Percentiles rank a stretch among this genome's conserved stretches.
Conservation (phyloP, 2,888 invertebrate species). For the Tipula confusa region DNA sequence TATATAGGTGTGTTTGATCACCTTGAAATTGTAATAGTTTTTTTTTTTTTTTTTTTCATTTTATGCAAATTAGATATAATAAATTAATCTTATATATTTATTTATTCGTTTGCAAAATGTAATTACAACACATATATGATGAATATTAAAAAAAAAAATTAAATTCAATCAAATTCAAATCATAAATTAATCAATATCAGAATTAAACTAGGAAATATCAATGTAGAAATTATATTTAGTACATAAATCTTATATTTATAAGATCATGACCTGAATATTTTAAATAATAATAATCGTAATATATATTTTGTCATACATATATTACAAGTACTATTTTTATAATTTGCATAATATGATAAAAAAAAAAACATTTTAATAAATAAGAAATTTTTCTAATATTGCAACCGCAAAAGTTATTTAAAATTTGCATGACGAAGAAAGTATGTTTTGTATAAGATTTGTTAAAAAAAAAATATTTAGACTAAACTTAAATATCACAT, state of each 20-base stretch:
- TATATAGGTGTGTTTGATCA: neutral
- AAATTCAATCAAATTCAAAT: neutral
- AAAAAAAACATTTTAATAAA: no score
- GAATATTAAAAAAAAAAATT: neutral
- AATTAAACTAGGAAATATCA: neutral
- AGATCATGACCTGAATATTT: neutral
- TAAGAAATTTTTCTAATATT: neutral
- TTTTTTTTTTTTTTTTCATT: no score
- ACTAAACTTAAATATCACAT: neutral
- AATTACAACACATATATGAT: neutral
- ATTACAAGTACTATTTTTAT: neutral
- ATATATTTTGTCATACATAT: neutral
- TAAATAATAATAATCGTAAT: neutral
- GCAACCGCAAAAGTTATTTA: neutral
- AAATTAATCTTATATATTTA: neutral
- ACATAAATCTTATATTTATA: neutral
- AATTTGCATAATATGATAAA: neutral
- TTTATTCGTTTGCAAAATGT: neutral
- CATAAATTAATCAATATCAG: neutral
- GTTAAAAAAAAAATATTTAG: no score
- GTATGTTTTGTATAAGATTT: neutral
- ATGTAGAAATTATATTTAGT: neutral
- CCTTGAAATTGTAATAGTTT: neutral
- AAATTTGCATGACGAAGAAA: neutral
- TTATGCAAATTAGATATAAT: neutral